These are phyloP conservation scores for Phymatocera aterrima DNA, from an alignment of 2,888 invertebrate genomes.

Conservation along the genomic window DNA sequence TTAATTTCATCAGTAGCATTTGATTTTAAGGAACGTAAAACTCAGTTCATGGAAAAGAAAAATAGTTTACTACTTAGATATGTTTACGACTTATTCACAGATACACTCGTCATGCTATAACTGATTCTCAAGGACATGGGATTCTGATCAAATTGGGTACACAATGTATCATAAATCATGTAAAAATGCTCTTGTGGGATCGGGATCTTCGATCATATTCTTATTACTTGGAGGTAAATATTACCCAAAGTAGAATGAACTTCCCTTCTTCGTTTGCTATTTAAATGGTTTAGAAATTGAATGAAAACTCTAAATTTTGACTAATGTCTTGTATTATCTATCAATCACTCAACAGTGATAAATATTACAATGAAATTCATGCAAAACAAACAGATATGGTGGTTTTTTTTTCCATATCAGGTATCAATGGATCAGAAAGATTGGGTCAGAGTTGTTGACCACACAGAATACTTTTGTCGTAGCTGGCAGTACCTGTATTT, in stretches of 20 bases:
- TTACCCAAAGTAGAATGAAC: neutral
- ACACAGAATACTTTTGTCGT: conserved; percentile 93
- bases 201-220: conserved; percentile 91
- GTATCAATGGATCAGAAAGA: conserved; percentile 96
- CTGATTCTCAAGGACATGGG: conserved; percentile 85
- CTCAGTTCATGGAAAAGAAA: neutral
- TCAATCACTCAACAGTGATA: too few relatives aligned
- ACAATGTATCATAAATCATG: conserved; percentile 94
- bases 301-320: neutral
- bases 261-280: neutral
- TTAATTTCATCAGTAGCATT: neutral
- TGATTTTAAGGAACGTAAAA: too few relatives aligned
- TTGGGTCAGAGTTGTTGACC: conserved; percentile 96
- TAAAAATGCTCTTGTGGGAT: conserved; percentile 96
- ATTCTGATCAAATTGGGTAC: conserved; percentile 91
- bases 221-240: conserved; percentile 86
- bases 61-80: neutral
- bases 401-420: conserved; percentile 69
- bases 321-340: neutral
- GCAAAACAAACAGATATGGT: conserved; percentile 47
- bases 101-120: conserved; percentile 92
- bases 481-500: conserved; percentile 98
- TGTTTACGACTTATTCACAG: conserved; percentile 69
- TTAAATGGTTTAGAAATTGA: too few relatives aligned
- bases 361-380: neutral